These are phyloP conservation scores for Menidia menidia DNA, from an alignment of 2,797 vertebrate genomes.

Conservation along the genomic window DNA sequence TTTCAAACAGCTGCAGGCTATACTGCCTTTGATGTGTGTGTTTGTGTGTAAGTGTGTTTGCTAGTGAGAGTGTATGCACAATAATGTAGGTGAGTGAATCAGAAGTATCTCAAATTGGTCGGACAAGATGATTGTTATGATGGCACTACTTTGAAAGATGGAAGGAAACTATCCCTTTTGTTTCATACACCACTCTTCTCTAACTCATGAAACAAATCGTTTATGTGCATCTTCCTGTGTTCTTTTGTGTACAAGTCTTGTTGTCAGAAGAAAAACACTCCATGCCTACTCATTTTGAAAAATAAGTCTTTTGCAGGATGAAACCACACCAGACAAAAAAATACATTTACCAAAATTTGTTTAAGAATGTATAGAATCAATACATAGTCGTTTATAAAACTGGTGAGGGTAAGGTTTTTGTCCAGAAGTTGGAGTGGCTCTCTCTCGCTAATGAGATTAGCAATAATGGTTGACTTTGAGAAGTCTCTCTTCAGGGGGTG, in stretches of 20 bases:
- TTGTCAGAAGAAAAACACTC: conserved; percentile 30
- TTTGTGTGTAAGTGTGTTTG: conserved; percentile 5
- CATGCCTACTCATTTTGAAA: conserved; percentile 37
- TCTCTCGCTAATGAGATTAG: conserved; percentile 30
- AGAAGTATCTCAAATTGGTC: conserved; percentile 43
- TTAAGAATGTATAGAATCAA: not conserved
- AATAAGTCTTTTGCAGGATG: too few relatives aligned
- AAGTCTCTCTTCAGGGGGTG: conserved; percentile 46
- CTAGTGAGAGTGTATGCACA: not conserved
- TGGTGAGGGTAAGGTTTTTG: too few relatives aligned
- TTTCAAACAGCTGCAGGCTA: conserved; percentile 60
- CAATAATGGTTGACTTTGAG: conserved; percentile 63
- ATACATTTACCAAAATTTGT: not conserved
- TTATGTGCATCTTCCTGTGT: not conserved
- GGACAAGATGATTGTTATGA: conserved; percentile 48
- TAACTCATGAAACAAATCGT: conserved; percentile 26
- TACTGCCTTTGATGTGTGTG: conserved; percentile 53
- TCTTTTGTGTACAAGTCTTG: not conserved
- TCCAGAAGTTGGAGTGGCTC: not conserved
- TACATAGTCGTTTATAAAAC: too few relatives aligned
- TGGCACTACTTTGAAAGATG: conserved; percentile 57
- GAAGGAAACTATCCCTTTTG: conserved; percentile 39
- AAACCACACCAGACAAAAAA: not conserved
- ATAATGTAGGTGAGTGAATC: conserved; percentile 4
- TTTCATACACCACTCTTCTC: conserved; percentile 42